A percentile compares a stretch with the other conserved stretches of the same genome.
Conservation (phyloP, 2,113 vertebrate species). For the Rynchops niger region DNA sequence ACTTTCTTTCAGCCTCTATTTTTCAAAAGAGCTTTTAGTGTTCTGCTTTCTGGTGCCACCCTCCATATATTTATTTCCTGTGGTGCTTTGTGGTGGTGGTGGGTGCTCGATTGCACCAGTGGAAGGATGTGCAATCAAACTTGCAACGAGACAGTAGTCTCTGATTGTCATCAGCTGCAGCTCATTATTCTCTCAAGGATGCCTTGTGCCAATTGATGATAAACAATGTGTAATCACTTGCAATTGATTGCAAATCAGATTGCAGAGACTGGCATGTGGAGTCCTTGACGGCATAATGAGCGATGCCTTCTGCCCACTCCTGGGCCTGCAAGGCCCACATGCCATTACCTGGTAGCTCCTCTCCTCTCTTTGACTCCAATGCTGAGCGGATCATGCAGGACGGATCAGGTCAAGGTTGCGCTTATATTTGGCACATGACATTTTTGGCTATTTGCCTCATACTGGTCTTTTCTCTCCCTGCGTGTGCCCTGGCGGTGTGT, state of each 20-base stretch:
- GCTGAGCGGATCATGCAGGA: background rate
- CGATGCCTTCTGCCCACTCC: slow-evolving; percentile 54
- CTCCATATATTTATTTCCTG: slow-evolving; percentile 22
- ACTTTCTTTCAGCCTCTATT: background rate
- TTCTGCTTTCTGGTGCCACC: background rate
- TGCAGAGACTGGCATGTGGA: slow-evolving; percentile 62
- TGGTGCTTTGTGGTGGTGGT: slow-evolving; percentile 32
- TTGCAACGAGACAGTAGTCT: slow-evolving; percentile 75
- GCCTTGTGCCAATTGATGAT: slow-evolving; percentile 76
- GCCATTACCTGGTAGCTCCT: background rate
- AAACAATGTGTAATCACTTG: slow-evolving; percentile 84
- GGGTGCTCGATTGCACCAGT: slow-evolving; percentile 49
- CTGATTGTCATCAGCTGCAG: slow-evolving; percentile 83
- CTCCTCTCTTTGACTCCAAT: background rate
- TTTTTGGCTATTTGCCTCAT: fast-evolving
- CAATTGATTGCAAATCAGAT: slow-evolving; percentile 82
- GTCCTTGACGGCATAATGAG: slow-evolving; percentile 57
- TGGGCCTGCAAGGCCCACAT: background rate
- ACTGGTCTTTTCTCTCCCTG: too few species aligned
- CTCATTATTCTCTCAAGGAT: slow-evolving; percentile 82
- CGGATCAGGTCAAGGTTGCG: background rate
- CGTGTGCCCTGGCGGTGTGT: background rate
- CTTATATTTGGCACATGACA: background rate
- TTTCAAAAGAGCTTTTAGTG: background rate
- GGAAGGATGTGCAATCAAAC: slow-evolving; percentile 71